Base-by-base conservation (phyloP, 2,888 invertebrate species). In the Lithosia quadra region DNA sequence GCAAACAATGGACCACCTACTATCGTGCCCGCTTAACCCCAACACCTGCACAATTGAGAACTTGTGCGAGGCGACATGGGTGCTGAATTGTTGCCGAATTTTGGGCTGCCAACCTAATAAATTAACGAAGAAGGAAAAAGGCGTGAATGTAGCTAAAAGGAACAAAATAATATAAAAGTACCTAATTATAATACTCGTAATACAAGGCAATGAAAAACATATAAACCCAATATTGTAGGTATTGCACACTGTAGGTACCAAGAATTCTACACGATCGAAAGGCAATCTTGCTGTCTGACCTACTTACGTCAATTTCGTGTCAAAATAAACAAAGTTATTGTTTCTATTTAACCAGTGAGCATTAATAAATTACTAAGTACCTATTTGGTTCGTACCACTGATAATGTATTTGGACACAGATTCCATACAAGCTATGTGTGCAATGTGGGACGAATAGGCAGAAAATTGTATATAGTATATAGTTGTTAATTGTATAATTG, bases 251-350 rank as follows among this genome's bases (percentile, higher is more conserved):
- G 13, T 10, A 24, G n/a, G 22, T 56, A 56, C 22, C 15, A 13
- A 56, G 28, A 56, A 56, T 15, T 15, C 24, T 24, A 56, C 15
- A 56, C 22, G 15, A 24, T 7, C 56, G 22, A 24, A 56, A 58
- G 58, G 58, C 33, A 58, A 34, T 58, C 58, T 28, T 8, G 34
- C 34, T 34, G 21, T 10, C 58, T 58, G 58, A 58, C 58, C 58
- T n/a, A 58, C 58, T 24, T n/a, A 58, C 8, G 28, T 58, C 58
- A 9, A 10, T 33, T 58, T 58, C 33, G 58, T 58, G 58, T 58
- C 28, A 33, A 58, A 58, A 28, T 28, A 58, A 58, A 34, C 18
- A 55, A 55, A n/a, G 58, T 33, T 18, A 33, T 34, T 34, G 58
- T 33, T 28, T 34, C 13, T 33, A 33, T n/a, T 24, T 24, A 24